phyloP scores from a whole-genome alignment of 2,113 vertebrate species.

The Xiphorhynchus elegans region DNA sequence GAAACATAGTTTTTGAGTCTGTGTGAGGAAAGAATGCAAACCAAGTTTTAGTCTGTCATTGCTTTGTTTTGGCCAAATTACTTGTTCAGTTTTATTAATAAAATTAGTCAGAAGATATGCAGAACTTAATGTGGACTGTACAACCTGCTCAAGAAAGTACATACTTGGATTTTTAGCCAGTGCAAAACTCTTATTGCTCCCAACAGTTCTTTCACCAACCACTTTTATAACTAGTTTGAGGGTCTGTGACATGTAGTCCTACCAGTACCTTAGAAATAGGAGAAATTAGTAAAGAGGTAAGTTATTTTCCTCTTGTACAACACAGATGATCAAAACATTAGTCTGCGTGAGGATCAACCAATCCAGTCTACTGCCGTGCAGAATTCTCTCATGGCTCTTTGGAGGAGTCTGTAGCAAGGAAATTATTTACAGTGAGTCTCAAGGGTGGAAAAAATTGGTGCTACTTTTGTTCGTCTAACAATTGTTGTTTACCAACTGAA shows the following conservation, averaged over 20 bases:
- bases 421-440: not conserved
- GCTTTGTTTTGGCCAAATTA: not conserved
- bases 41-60: not conserved
- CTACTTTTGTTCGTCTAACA: not conserved
- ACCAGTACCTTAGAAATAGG: not conserved
- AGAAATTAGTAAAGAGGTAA: not conserved
- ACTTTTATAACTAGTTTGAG: not conserved
- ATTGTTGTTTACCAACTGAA: not conserved
- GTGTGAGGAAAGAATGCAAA: not conserved
- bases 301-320: not conserved
- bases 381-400: not conserved
- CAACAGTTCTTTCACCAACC: not conserved
- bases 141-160: not conserved
- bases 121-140: accelerated
- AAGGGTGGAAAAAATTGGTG: not conserved
- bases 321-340: not conserved
- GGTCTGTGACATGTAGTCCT: not conserved
- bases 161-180: not conserved
- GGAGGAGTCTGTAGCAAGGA: not conserved
- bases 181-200: not conserved
- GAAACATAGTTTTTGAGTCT: not conserved
- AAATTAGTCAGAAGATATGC: not conserved
- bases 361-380: not conserved
- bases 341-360: not conserved
- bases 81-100: not conserved